phyloP scores from a whole-genome alignment of 2,113 vertebrate species.

The Sialia sialis region DNA sequence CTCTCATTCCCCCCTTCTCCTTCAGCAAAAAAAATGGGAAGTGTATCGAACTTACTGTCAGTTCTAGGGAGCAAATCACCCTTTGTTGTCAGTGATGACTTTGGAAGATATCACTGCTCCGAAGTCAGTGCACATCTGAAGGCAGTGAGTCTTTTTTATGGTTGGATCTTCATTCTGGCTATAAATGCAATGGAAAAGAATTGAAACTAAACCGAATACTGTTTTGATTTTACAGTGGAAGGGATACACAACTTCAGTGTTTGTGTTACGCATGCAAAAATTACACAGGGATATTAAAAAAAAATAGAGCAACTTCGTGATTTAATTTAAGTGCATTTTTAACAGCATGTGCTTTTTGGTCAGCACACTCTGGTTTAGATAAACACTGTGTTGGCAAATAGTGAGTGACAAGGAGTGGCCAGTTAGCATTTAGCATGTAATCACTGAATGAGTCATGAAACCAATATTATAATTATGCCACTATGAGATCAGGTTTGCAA shows the following conservation, averaged over 20 bases:
- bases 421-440: slow-evolving; percentile 22
- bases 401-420: slow-evolving; percentile 49
- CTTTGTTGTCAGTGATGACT: not conserved
- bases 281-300: not conserved
- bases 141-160: not conserved
- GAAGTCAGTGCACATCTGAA: not conserved
- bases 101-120: not conserved
- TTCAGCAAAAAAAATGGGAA: not conserved
- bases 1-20: not conserved
- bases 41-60: not conserved
- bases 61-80: not conserved
- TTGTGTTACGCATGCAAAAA: not conserved
- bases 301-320: not conserved
- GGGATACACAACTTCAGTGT: not conserved
- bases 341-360: slow-evolving; percentile 2
- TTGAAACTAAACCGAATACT: not conserved
- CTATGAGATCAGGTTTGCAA: slow-evolving; percentile 38
- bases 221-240: not conserved
- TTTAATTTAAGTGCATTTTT: not conserved
- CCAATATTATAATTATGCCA: slow-evolving; percentile 29
- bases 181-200: not conserved
- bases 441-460: slow-evolving; percentile 44
- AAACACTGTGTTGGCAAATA: slow-evolving; percentile 46
- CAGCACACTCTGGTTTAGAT: slow-evolving; percentile 32
- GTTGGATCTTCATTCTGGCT: not conserved